Evolutionary conservation across 2,888 invertebrate species (phyloP).

Genomic region (Dione vanillae): DNA sequence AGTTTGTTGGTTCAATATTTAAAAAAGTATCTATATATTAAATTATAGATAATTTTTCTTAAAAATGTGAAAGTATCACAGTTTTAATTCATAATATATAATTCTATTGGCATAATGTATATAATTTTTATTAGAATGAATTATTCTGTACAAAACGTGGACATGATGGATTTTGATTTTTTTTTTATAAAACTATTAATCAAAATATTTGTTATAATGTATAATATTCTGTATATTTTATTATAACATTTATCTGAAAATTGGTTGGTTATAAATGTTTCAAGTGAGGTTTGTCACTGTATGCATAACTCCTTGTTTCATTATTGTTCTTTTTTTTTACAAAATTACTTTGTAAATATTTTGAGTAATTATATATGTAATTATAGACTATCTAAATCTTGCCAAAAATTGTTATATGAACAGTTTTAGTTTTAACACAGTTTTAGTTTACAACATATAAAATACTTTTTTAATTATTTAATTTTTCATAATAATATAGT

Average conservation of each 20-base stretch:
- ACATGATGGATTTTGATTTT: not conserved
- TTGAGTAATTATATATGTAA: slow-evolving; percentile 11
- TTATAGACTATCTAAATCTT: not conserved
- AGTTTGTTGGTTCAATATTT: no score
- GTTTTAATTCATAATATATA: not conserved
- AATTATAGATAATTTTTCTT: no score
- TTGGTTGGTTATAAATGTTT: slow-evolving; percentile 3
- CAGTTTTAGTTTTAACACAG: not conserved
- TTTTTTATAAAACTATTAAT: no score
- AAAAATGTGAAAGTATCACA: no score
- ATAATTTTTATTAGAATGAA: not conserved
- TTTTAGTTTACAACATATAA: no score
- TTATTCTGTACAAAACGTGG: not conserved
- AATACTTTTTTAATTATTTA: not conserved
- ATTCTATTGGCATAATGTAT: not conserved
- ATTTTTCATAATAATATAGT: no score
- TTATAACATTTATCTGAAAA: not conserved
- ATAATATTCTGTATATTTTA: not conserved
- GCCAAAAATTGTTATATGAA: not conserved
- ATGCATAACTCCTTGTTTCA: slow-evolving; percentile 40
- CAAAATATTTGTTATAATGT: no score
- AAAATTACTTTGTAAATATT: not conserved
- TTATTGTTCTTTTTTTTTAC: slow-evolving; percentile 22
- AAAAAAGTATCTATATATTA: no score
- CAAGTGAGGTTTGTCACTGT: slow-evolving; percentile 22